These are phyloP conservation scores for Megalops cyprinoides DNA, from an alignment of 2,797 vertebrate species.

Conservation along the genomic window DNA sequence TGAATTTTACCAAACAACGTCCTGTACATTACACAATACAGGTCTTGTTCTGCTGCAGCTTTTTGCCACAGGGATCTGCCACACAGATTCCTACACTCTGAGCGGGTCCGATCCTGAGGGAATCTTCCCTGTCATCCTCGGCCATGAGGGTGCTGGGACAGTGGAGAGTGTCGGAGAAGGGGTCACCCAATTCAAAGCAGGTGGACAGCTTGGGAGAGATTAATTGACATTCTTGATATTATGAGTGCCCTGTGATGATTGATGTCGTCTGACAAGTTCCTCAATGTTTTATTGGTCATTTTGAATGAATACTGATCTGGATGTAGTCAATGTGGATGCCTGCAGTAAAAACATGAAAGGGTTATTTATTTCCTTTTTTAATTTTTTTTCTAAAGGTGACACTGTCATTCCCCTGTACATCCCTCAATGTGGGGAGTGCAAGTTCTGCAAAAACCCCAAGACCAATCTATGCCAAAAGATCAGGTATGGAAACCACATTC, in stretches of 20 bases:
- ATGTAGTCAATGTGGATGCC: no score
- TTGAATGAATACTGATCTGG: background rate
- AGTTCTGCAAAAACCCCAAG: slow-evolving; percentile 95
- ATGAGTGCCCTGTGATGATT: no score
- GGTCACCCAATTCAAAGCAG: slow-evolving; percentile 89
- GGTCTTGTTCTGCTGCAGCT: slow-evolving; percentile 74
- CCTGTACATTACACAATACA: no score
- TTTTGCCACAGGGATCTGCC: slow-evolving; percentile 90
- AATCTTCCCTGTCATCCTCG: slow-evolving; percentile 91
- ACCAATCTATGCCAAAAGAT: slow-evolving; percentile 98
- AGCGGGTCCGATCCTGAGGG: slow-evolving; percentile 93
- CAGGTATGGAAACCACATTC: slow-evolving; percentile 72
- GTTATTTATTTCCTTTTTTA: background rate
- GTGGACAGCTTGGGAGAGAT: slow-evolving; percentile 70
- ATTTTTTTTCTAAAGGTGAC: slow-evolving; percentile 75
- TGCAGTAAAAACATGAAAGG: no score
- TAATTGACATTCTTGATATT: no score
- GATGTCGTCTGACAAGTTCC: no score
- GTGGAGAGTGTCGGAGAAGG: slow-evolving; percentile 95
- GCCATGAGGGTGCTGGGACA: slow-evolving; percentile 91
- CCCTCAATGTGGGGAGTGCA: slow-evolving; percentile 95
- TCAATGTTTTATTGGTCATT: background rate
- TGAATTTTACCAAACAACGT: no score
- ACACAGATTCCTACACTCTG: slow-evolving; percentile 93
- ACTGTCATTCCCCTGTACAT: slow-evolving; percentile 90